Conservation (phyloP, 2,797 vertebrate species). For the Oreochromis grahami region DNA sequence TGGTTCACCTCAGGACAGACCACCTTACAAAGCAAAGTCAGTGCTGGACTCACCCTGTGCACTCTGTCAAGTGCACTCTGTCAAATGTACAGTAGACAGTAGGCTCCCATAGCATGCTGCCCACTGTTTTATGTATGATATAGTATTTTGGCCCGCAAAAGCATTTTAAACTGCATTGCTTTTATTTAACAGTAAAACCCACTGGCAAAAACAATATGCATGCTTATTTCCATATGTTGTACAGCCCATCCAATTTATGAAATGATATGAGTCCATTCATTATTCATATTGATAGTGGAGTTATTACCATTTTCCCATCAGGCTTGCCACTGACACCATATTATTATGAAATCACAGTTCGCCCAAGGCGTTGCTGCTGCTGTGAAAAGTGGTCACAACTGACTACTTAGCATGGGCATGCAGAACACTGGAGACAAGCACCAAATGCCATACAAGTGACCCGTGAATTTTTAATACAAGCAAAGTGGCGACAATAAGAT, state of each 20-base stretch:
- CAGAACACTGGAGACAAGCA: slow-evolving; percentile 65
- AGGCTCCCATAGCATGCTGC: slow-evolving; percentile 27
- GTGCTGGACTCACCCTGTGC: slow-evolving; percentile 31
- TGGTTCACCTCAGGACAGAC: slow-evolving; percentile 66
- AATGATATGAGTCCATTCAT: slow-evolving; percentile 73
- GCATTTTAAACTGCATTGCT: background rate
- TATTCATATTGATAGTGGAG: slow-evolving; percentile 68
- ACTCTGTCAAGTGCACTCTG: slow-evolving; percentile 25
- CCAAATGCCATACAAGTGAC: slow-evolving; percentile 74
- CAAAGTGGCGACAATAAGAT: slow-evolving; percentile 69
- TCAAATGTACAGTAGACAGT: slow-evolving; percentile 42
- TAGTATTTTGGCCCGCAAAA: background rate
- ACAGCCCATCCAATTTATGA: slow-evolving; percentile 63
- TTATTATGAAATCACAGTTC: slow-evolving; percentile 74
- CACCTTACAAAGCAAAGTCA: slow-evolving; percentile 46
- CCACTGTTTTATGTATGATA: slow-evolving; percentile 16
- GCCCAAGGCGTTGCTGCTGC: slow-evolving; percentile 59
- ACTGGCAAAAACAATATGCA: slow-evolving; percentile 26
- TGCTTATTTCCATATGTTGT: slow-evolving; percentile 65
- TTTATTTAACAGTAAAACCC: slow-evolving; percentile 48
- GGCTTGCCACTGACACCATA: slow-evolving; percentile 69
- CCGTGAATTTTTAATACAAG: slow-evolving; percentile 74
- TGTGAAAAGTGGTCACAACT: slow-evolving; percentile 75
- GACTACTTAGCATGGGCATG: slow-evolving; percentile 70
- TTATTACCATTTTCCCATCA: slow-evolving; percentile 70